Conservation (phyloP, 2,113 vertebrate species). For the Brachionichthys hirsutus region DNA sequence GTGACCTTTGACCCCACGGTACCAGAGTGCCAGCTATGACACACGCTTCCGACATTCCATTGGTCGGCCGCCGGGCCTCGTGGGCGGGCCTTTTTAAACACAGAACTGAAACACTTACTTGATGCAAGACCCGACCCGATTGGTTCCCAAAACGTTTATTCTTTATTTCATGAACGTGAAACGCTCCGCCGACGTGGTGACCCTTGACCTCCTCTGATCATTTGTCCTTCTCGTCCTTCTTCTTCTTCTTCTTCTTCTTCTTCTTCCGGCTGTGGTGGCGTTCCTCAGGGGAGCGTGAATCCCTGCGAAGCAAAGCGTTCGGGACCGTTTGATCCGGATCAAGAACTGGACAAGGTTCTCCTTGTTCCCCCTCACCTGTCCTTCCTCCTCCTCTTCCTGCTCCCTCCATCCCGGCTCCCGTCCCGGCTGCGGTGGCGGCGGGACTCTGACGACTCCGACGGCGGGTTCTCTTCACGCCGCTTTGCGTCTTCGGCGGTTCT, state of each 20-base stretch:
- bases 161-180: background rate
- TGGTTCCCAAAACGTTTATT: no score
- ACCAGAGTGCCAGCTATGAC: constrained; percentile 34
- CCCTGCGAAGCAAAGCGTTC: constrained; percentile 64
- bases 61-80: background rate
- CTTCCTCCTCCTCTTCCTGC: constrained; percentile 72
- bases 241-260: constrained; percentile 79
- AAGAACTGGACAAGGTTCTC: background rate
- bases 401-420: constrained; percentile 60
- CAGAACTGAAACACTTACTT: no score
- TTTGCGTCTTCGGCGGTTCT: background rate
- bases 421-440: constrained; percentile 74
- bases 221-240: constrained; percentile 48
- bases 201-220: constrained; percentile 20
- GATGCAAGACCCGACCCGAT: no score
- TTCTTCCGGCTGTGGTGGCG: constrained; percentile 81
- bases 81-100: no score
- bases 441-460: constrained; percentile 84
- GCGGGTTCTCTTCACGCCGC: constrained; percentile 2
- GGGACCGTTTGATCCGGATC: background rate
- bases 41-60: constrained; percentile 51
- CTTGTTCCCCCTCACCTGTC: constrained; percentile 4
- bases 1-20: constrained; percentile 52
- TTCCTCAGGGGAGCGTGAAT: constrained; percentile 79
- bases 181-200: background rate